Base-by-base conservation (phyloP, 1,140 invertebrate genomes). In the Drosophila quadrilineata region DNA sequence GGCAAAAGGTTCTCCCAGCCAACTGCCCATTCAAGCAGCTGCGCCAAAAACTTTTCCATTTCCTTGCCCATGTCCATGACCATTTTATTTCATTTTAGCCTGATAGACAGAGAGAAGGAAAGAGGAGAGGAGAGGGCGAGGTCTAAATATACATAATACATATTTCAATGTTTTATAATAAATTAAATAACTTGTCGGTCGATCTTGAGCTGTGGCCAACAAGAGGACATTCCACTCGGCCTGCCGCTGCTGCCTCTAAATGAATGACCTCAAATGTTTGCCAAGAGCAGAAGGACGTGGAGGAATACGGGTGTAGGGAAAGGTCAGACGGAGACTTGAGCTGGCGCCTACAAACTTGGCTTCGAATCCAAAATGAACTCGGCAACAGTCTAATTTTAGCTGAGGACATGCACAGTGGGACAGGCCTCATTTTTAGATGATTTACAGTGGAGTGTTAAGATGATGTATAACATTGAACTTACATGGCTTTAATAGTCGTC, bases 141-240 rank as follows among this genome's bases (percentile, higher is more conserved):
- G 59, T 57, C 68, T 72, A 64, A 72, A 82, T 63, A 82, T 75
- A 82, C 76, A 82, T 75, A 72, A 82, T 72, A 82, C 64, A 82
- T 82, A 82, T 84, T 76, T 75, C 77, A 84, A 82, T 84, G 77
- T 73, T 84, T 82, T 82, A 73, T 84, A 84, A 80, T 82, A 84
- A 84, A 84, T 84, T 84, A 84, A 84, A 84, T 76, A 84, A 72
- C 76, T 75, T 75, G 64, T 65, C 59, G 60, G 69, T 64, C 67
- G 75, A 80, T 80, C 62, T 67, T 46, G 41, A 57, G 40, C 8
- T 5, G 56, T 17, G 41, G 52, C 35, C 71, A 60, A 64, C 45
- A 54, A 53, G 40, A 49, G 49, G 53, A 46, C 64, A 63, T 57
- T 43, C 64, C 24, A 52, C 50, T 59, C 62, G 67, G 40, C n/a